phyloP scores from a whole-genome alignment of 2,797 vertebrate genomes.

The Sparus aurata region DNA sequence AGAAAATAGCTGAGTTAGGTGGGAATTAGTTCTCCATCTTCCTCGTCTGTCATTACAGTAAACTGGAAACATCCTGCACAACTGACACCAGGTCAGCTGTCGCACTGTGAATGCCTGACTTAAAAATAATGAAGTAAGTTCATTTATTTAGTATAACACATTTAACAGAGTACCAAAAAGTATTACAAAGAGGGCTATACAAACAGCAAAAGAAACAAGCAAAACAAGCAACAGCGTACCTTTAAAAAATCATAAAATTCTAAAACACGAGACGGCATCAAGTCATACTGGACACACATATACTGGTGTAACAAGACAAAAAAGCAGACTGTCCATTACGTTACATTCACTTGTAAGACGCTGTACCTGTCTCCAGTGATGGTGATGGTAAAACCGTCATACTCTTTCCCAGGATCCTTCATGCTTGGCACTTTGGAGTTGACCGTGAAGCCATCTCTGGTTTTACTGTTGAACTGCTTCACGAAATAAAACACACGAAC shows the following conservation, averaged over 20 bases:
- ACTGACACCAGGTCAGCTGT: background rate
- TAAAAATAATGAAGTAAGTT: too few species aligned
- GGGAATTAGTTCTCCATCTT: background rate
- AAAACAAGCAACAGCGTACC: too few species aligned
- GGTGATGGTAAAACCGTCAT: conserved; percentile 97
- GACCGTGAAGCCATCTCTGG: conserved; percentile 97
- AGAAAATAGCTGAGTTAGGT: background rate
- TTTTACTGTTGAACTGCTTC: conserved; percentile 99
- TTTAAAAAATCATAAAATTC: too few species aligned
- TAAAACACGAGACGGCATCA: too few species aligned
- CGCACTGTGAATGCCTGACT: too few species aligned
- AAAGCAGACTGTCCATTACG: fast-evolving
- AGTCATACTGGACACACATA: too few species aligned
- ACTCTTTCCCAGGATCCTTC: conserved; percentile 94
- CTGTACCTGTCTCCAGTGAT: conserved; percentile 96
- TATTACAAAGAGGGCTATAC: too few species aligned
- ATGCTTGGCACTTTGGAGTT: conserved; percentile 97
- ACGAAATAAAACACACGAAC: conserved; percentile 68
- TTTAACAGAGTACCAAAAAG: too few species aligned
- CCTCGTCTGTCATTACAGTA: background rate
- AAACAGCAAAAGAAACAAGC: too few species aligned
- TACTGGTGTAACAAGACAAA: background rate
- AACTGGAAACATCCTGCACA: background rate
- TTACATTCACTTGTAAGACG: fast-evolving
- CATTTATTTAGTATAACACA: too few species aligned